A percentile compares a stretch with the other conserved stretches of the same genome.
These are phyloP conservation scores for Hyaena hyaena DNA, from an alignment of 2,113 vertebrate genomes.

Conservation along the genomic window DNA sequence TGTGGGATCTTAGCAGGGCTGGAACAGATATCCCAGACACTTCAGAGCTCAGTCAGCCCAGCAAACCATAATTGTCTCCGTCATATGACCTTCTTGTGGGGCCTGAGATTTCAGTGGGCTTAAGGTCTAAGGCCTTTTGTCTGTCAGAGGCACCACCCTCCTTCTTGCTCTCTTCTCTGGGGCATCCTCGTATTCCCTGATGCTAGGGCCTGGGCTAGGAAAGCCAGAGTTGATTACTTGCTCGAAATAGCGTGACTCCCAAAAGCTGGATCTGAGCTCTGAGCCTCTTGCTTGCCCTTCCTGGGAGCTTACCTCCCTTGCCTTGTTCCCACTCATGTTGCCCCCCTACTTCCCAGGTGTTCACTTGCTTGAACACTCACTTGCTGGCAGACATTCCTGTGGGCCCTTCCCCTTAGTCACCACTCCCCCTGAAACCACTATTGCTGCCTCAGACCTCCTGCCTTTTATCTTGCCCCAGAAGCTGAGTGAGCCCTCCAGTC, in stretches of 20 bases:
- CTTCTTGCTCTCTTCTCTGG: neutral
- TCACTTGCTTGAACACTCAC: slow-evolving; percentile 29
- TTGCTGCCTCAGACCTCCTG: slow-evolving; percentile 54
- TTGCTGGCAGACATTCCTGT: slow-evolving; percentile 54
- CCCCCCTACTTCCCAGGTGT: slow-evolving; percentile 12
- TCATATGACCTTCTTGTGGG: neutral
- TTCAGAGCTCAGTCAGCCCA: neutral
- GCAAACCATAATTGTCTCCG: slow-evolving; percentile 33
- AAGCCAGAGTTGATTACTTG: slow-evolving; percentile 36
- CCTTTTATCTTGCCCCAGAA: slow-evolving; percentile 80
- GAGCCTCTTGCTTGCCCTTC: slow-evolving; percentile 28
- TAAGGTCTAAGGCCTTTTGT: neutral
- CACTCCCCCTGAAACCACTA: slow-evolving; percentile 67
- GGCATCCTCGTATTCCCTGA: slow-evolving; percentile 57
- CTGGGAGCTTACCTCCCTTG: slow-evolving; percentile 33
- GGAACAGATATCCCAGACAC: neutral
- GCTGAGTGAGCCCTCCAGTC: slow-evolving; percentile 68
- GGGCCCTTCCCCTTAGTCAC: slow-evolving; percentile 27
- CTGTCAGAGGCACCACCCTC: neutral
- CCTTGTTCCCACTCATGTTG: slow-evolving; percentile 17
- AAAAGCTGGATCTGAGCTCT: slow-evolving; percentile 12
- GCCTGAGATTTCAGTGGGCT: neutral
- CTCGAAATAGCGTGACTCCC: slow-evolving; percentile 51
- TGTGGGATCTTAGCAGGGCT: neutral
- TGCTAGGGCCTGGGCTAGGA: slow-evolving; percentile 31